Percentiles rank a stretch among this genome's conserved stretches.
These are phyloP conservation scores for Sebastes minor DNA, from an alignment of 2,797 vertebrate species.

Conservation along the genomic window DNA sequence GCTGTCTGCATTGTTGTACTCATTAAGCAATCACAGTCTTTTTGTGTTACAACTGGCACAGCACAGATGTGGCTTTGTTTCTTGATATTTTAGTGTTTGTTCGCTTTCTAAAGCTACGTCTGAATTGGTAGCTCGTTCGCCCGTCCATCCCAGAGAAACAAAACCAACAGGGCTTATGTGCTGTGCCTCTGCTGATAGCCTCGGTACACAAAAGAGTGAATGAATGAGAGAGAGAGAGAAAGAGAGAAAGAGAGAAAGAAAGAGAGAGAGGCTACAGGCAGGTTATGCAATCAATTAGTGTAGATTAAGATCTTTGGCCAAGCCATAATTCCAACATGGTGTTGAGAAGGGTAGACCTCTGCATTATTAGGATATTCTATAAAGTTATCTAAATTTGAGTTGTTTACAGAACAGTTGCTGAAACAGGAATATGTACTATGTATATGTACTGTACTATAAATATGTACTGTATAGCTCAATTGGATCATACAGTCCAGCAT, in stretches of 20 bases:
- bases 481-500: neutral
- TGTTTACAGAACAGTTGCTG: neutral
- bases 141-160: conserved; percentile 26
- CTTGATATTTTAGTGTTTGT: neutral
- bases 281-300: conserved; percentile 71
- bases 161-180: conserved; percentile 44
- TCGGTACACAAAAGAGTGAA: conserved; percentile 53
- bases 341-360: conserved; percentile 18
- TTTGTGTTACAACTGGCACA: neutral
- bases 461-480: neutral
- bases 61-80: conserved; percentile 16
- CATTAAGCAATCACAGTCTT: neutral
- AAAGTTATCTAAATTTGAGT: neutral
- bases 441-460: too few species aligned
- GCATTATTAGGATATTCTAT: conserved; percentile 15
- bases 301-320: conserved; percentile 74
- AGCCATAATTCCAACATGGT: conserved; percentile 48
- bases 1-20: neutral
- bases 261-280: conserved; percentile 33
- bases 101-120: conserved; percentile 32
- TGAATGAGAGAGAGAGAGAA: conserved; percentile 22
- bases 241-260: neutral
- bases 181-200: conserved; percentile 67
- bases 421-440: neutral
- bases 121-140: conserved; percentile 28